These are phyloP conservation scores for Keiferia lycopersicella DNA, from an alignment of 2,888 invertebrate species.

Conservation along the genomic window DNA sequence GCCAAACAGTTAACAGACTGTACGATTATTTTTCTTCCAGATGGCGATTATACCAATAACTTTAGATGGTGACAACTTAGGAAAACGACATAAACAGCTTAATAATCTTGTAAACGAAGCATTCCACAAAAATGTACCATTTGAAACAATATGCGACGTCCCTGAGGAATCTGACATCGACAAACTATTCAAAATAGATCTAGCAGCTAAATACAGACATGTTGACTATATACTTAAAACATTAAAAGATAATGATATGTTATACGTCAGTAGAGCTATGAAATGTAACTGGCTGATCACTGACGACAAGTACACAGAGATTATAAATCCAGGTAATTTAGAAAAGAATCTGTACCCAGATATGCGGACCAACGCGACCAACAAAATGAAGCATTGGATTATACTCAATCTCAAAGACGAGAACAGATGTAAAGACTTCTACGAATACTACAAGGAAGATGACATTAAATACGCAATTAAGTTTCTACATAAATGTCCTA, in stretches of 20 bases:
- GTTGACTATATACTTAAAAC: constrained; percentile 53
- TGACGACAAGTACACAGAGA: constrained; percentile 42
- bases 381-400: constrained; percentile 57
- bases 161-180: constrained; percentile 51
- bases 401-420: constrained; percentile 45
- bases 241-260: constrained; percentile 58
- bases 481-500: constrained; percentile 51
- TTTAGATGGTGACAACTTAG: constrained; percentile 50
- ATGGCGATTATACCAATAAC: constrained; percentile 38
- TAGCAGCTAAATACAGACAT: constrained; percentile 53
- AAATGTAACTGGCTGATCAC: constrained; percentile 55
- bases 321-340: constrained; percentile 56
- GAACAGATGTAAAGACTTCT: constrained; percentile 52
- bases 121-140: constrained; percentile 30
- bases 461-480: constrained; percentile 48
- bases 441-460: constrained; percentile 48
- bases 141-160: constrained; percentile 35
- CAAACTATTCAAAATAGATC: constrained; percentile 59
- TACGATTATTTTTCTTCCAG: not conserved
- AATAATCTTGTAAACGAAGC: constrained; percentile 48
- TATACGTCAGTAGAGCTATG: constrained; percentile 61
- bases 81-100: constrained; percentile 49
- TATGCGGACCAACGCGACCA: constrained; percentile 56
- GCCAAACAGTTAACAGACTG: too few species aligned
- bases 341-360: constrained; percentile 54